A percentile compares a stretch with the other conserved stretches of the same genome.
phyloP scores from a whole-genome alignment of 2,797 vertebrate species.

The Salmo trutta region DNA sequence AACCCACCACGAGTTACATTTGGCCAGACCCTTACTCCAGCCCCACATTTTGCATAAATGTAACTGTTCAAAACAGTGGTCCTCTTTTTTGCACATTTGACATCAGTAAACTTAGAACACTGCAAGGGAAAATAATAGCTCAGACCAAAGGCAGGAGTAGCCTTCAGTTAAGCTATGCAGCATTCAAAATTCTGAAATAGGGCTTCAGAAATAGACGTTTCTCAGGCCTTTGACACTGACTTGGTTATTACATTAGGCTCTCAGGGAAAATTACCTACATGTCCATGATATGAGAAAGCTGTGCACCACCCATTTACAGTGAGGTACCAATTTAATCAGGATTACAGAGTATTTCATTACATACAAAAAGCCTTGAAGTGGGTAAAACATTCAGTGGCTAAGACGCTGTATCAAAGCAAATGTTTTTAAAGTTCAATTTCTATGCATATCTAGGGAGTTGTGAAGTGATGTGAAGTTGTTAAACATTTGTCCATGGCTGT shows the following conservation, averaged over 20 bases:
- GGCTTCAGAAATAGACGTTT: constrained; percentile 5
- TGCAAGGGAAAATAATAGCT: not conserved
- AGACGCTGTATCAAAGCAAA: not conserved
- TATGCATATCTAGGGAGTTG: not conserved
- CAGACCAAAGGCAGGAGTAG: constrained; percentile 11
- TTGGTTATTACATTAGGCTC: not conserved
- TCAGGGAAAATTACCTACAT: constrained; percentile 13
- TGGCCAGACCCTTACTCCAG: constrained; percentile 33
- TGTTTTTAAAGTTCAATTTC: not conserved
- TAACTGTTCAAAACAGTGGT: not conserved
- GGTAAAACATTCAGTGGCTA: not conserved
- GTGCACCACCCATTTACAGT: constrained; percentile 5
- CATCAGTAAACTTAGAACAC: not conserved
- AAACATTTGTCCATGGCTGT: not conserved
- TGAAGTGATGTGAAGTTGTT: not conserved
- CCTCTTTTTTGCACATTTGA: constrained; percentile 26
- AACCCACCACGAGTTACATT: constrained; percentile 7
- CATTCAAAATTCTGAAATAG: constrained; percentile 3
- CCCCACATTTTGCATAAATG: constrained; percentile 3
- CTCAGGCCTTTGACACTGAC: constrained; percentile 4
- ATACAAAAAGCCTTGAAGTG: constrained; percentile 2
- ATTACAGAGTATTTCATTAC: not conserved
- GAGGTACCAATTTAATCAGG: not conserved
- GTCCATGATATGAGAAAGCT: constrained; percentile 13
- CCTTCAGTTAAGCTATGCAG: constrained; percentile 1